Percentiles rank a stretch among this genome's conserved stretches.
Conservation (phyloP, 2,113 vertebrate species). For the Malurus cyaneus region DNA sequence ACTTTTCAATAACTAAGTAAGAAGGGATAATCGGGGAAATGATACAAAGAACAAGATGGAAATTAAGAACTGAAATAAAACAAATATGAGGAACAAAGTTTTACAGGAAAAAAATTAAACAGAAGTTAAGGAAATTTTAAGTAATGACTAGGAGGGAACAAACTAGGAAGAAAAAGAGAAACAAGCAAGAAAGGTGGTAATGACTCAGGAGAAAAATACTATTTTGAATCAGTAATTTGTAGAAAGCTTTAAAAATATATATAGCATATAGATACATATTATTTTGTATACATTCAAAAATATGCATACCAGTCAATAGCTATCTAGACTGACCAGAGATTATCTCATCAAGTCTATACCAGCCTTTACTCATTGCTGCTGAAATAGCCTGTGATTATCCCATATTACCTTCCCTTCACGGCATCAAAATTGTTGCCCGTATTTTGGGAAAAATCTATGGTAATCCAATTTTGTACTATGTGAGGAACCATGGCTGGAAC, state of each 20-base stretch:
- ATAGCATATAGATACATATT: rapidly evolving
- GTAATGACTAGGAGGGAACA: not conserved
- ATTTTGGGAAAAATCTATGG: not conserved
- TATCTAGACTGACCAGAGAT: not conserved
- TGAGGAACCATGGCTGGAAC: not conserved
- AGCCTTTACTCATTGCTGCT: not conserved
- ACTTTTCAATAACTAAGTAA: not conserved
- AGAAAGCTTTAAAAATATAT: not conserved
- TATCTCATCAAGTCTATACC: not conserved
- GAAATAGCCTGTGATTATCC: not conserved
- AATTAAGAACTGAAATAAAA: not conserved
- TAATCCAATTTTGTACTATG: not conserved
- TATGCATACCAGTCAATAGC: not conserved
- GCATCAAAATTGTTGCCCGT: not conserved
- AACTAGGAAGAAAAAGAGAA: not conserved
- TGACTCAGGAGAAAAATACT: not conserved
- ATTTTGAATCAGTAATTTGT: not conserved
- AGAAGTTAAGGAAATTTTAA: not conserved
- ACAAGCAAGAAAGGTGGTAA: not conserved
- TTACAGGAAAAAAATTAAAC: not conserved
- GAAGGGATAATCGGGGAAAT: not conserved
- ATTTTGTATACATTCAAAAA: not conserved
- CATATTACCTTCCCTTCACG: not conserved
- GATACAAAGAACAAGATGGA: not conserved
- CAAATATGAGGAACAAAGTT: not conserved